Evolutionary conservation across 2,888 invertebrate genomes (phyloP).

Genomic region (Buathra laborator): DNA sequence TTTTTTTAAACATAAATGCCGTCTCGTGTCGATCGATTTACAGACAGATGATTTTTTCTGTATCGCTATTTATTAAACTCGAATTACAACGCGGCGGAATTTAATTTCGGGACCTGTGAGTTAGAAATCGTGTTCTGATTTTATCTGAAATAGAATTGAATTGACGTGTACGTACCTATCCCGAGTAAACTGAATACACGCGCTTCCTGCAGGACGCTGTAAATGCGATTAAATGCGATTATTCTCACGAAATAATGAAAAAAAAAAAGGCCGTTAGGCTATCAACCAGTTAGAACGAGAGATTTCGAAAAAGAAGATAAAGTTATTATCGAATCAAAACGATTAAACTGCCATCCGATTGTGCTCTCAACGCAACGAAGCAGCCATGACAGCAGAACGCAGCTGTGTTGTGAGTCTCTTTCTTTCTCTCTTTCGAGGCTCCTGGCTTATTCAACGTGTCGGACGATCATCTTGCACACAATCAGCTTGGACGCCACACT

Average conservation of each 20-base stretch:
- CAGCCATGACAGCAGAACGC: conserved; percentile 15
- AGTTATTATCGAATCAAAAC: neutral
- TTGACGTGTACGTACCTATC: neutral
- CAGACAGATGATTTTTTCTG: too few species aligned
- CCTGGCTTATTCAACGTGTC: neutral
- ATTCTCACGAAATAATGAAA: neutral
- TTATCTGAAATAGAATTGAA: neutral
- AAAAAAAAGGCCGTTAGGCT: neutral
- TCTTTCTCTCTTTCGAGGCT: neutral
- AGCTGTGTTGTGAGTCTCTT: conserved; percentile 11
- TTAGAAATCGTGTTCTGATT: neutral
- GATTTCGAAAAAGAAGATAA: conserved; percentile 1
- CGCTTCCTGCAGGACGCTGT: neutral
- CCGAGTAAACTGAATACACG: neutral
- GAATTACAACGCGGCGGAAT: neutral
- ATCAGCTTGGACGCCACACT: neutral
- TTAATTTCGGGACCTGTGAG: neutral
- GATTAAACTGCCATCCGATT: conserved; percentile 3
- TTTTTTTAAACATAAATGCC: too few species aligned
- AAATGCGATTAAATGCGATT: neutral
- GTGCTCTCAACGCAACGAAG: neutral
- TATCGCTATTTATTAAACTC: neutral
- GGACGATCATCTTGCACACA: neutral
- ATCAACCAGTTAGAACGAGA: neutral
- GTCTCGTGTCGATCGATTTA: too few species aligned